Conservation (phyloP, 2,888 invertebrate genomes). For the Iselma pallidipennis region DNA sequence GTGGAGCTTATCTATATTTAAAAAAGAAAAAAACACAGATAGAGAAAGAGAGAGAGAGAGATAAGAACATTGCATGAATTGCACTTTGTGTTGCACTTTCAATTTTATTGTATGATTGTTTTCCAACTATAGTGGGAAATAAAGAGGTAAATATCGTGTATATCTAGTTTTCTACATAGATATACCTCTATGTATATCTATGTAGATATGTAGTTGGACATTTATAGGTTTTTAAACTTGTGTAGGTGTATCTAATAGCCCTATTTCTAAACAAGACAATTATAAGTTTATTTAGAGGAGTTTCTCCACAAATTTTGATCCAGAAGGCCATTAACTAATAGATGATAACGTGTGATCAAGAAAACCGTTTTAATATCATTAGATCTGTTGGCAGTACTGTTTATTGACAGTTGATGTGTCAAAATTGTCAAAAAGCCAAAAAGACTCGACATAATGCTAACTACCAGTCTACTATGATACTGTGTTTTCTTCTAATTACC, state of each 20-base stretch:
- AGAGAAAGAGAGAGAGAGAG: conserved; percentile 5
- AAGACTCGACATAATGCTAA: too few relatives aligned
- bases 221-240: not conserved
- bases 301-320: too few relatives aligned
- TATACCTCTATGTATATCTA: not conserved
- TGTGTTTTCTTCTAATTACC: too few relatives aligned
- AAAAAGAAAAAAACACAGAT: conserved; percentile 43
- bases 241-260: not conserved
- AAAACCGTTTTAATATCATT: too few relatives aligned
- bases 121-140: conserved; percentile 11
- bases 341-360: too few relatives aligned
- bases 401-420: too few relatives aligned
- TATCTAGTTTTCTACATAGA: not conserved
- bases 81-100: not conserved
- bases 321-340: too few relatives aligned
- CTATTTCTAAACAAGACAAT: not conserved
- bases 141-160: conserved; percentile 19
- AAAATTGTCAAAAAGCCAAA: too few relatives aligned
- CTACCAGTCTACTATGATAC: too few relatives aligned
- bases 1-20: conserved; percentile 47
- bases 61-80: not conserved
- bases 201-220: not conserved
- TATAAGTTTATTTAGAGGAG: too few relatives aligned
- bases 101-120: not conserved
- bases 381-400: too few relatives aligned